Percentiles rank a stretch among this genome's conserved stretches.
Evolutionary conservation across 1,140 invertebrate species (phyloP).

Genomic region (Planococcus citri): DNA sequence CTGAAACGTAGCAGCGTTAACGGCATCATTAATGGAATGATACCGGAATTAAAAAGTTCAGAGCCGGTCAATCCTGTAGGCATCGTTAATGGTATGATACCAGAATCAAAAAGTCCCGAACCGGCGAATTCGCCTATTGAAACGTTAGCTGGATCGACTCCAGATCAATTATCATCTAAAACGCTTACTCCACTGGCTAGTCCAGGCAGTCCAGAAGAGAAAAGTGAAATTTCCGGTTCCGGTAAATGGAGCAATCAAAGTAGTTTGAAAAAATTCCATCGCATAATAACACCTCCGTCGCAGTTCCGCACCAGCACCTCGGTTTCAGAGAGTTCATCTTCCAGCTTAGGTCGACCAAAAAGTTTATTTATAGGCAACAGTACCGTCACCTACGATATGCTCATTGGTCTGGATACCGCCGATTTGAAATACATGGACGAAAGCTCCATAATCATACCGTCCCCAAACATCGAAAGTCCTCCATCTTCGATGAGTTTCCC

Average conservation of each 20-base stretch:
- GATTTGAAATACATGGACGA: constrained; percentile 82
- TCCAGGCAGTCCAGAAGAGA: not conserved
- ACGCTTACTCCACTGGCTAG: constrained; percentile 32
- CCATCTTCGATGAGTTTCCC: constrained; percentile 46
- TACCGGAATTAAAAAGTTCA: not conserved
- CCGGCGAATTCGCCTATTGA: constrained; percentile 12
- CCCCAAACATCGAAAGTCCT: constrained; percentile 58
- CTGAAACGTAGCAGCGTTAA: not conserved
- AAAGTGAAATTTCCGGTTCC: not conserved
- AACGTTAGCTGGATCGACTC: constrained; percentile 29
- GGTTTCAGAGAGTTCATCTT: constrained; percentile 40
- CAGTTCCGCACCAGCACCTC: constrained; percentile 55
- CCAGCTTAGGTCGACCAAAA: constrained; percentile 42
- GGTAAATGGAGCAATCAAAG: constrained; percentile 9
- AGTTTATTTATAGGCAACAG: constrained; percentile 39
- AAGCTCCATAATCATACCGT: constrained; percentile 66
- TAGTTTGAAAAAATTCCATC: constrained; percentile 25
- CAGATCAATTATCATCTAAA: constrained; percentile 31
- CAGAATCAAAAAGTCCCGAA: not conserved
- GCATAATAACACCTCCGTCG: constrained; percentile 57
- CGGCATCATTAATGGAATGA: not conserved
- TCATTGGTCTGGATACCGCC: constrained; percentile 62
- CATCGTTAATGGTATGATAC: not conserved
- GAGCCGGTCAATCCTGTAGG: not conserved
- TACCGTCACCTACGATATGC: constrained; percentile 52